Evolutionary conservation across 2,797 vertebrate genomes (phyloP).

Genomic region (Acomys russatus): DNA sequence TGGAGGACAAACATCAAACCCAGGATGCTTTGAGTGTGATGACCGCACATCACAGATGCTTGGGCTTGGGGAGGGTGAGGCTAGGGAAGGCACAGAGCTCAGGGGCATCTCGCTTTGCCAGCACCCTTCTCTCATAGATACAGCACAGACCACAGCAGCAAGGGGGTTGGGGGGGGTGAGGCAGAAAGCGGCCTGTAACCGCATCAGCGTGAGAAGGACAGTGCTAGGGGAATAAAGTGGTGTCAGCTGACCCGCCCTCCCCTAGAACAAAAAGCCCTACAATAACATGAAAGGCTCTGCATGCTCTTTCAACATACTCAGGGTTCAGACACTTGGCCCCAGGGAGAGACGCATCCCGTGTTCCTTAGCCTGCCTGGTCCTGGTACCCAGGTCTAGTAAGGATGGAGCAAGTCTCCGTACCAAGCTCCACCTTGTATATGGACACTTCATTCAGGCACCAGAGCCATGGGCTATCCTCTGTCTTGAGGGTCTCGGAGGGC

Average conservation of each 20-base stretch:
- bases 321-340: neutral
- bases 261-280: neutral
- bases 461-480: neutral
- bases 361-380: neutral
- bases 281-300: neutral
- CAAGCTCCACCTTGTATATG: neutral
- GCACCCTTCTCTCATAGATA: neutral
- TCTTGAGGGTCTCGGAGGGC: neutral
- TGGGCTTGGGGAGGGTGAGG: neutral
- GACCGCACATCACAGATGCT: too few relatives aligned
- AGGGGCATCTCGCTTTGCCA: neutral
- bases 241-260: neutral
- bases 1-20: neutral
- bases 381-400: neutral
- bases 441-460: fast-evolving
- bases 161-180: neutral
- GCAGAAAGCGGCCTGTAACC: fast-evolving
- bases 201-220: fast-evolving
- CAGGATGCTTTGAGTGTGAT: too few relatives aligned
- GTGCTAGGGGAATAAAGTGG: neutral
- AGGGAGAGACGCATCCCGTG: neutral
- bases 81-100: neutral
- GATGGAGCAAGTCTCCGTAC: neutral
- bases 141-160: neutral
- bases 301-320: neutral